Conservation (phyloP, 2,113 vertebrate species). For the Mellivora capensis region DNA sequence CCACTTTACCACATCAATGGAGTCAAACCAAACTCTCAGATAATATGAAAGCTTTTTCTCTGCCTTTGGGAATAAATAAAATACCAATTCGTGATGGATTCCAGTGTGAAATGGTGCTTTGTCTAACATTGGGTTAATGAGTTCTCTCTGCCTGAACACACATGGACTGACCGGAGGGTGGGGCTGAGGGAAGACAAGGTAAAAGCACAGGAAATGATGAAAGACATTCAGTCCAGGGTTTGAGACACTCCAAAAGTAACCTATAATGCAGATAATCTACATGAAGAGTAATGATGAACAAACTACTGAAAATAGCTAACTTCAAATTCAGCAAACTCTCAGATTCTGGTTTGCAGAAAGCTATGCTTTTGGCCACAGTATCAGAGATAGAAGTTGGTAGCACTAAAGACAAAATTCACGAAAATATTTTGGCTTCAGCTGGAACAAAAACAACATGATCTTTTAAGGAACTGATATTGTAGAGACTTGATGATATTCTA, state of each 20-base stretch:
- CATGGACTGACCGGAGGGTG: background rate
- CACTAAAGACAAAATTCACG: constrained; percentile 35
- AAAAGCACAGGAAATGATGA: background rate
- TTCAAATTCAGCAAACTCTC: background rate
- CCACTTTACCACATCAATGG: background rate
- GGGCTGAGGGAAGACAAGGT: background rate
- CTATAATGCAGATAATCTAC: background rate
- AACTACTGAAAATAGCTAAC: background rate
- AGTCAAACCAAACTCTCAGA: background rate
- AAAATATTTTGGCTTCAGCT: constrained; percentile 39
- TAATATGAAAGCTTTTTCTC: background rate
- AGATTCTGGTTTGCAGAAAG: background rate
- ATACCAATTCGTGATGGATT: background rate
- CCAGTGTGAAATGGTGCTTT: background rate
- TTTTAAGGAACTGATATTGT: constrained; percentile 66
- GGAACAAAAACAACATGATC: constrained; percentile 64
- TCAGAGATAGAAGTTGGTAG: background rate
- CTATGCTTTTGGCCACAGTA: background rate
- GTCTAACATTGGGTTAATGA: background rate
- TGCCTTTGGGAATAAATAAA: background rate
- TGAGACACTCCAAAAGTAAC: background rate
- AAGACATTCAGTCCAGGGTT: background rate
- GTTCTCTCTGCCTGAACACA: background rate
- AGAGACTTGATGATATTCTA: constrained; percentile 65
- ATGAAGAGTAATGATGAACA: background rate